Base-by-base conservation (phyloP, 2,113 vertebrate species). In the Phylloscopus whistleri region DNA sequence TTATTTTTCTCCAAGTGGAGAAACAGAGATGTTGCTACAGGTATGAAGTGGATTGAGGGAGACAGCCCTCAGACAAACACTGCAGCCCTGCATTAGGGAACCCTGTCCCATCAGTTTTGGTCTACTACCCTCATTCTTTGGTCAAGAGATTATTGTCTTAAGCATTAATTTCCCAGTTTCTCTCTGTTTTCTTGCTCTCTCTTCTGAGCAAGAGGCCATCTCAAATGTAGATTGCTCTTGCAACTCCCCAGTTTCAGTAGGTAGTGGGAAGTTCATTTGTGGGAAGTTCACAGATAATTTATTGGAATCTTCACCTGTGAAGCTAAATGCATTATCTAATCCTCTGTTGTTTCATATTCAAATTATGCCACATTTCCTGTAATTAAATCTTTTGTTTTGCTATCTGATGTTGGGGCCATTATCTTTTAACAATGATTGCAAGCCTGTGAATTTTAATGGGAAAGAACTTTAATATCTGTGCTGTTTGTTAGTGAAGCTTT, bases 321-420 rank as follows among this genome's bases (percentile, higher is more conserved):
- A 95, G 94, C 67, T 41, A 89, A 85, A 55, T 23, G 56, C 66
- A 43, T 94, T 95, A 95, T 96, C 89, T 95, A 33, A 56, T 92
- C 44, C 55, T 60, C 80, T 59, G 80, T 88, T 94, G 59, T 88
- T 93, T 85, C 87, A 49, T 83, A 87, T 85, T 95, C 79, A 77
- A 90, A 93, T 76, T 84, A 84, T 83, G 58, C 60, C 11, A 87
- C 48, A 56, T 92, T 66, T 96, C 59, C 72, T 70, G 67, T 96
- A 97, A 97, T 97, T 94, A 97, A 94, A 87, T 91, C 84, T 94
- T 94, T 97, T 97, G 89, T 95, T 90, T 97, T 92, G 77, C 49
- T 94, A 76, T 83, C 69, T 93, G 90, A 72, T 93, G 66, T 83
- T 93, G 59, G 49, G 82, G 67, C 84, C 78, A 94, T 96, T 95